Evolutionary conservation across 2,797 vertebrate genomes (phyloP).

Genomic region (Notolabrus celidotus): DNA sequence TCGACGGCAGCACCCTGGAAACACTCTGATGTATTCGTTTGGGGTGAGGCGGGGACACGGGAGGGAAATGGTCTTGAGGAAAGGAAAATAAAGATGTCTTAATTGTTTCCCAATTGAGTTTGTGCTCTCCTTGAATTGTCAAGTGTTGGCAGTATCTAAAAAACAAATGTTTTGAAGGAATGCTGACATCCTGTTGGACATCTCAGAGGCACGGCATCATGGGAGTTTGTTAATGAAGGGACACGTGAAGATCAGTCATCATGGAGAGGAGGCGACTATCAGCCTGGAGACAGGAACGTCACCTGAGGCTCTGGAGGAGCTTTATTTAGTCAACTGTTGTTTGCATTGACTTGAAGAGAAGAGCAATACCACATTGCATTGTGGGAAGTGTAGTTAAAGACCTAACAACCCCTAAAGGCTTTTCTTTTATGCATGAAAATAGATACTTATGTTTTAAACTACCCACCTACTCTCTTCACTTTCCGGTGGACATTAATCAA

Average conservation of each 20-base stretch:
- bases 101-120: conserved; percentile 43
- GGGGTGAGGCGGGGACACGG: conserved; percentile 19
- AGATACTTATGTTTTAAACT: no score
- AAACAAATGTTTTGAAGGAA: background rate
- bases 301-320: no score
- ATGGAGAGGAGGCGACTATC: no score
- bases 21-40: conserved; percentile 12
- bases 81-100: conserved; percentile 35
- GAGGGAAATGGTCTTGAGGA: background rate
- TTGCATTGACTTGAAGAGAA: background rate
- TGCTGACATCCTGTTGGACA: conserved; percentile 22
- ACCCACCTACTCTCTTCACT: no score
- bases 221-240: background rate
- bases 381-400: background rate
- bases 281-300: no score
- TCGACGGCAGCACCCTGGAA: conserved; percentile 13
- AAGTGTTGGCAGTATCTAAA: no score
- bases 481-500: no score
- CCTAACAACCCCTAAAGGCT: no score
- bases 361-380: background rate
- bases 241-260: no score
- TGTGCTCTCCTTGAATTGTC: no score
- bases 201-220: conserved; percentile 25
- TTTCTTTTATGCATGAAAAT: no score
- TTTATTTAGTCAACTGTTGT: no score